Evolutionary conservation across 2,113 vertebrate species (phyloP).

Genomic region (Zosterops lateralis): DNA sequence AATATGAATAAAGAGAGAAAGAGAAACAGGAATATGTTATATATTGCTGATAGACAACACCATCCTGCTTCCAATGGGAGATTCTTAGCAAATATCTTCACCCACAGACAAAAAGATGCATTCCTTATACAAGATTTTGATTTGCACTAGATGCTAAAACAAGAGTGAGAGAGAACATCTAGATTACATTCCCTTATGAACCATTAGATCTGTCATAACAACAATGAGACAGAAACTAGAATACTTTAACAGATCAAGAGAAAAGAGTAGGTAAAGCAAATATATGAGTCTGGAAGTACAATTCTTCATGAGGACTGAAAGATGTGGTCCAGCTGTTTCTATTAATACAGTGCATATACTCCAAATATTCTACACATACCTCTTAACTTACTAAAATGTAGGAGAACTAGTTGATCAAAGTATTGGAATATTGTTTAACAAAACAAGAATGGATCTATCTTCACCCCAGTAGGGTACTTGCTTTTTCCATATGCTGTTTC

Average conservation of each 20-base stretch:
- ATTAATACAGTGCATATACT: not conserved
- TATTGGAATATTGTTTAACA: not conserved
- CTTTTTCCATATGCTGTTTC: constrained; percentile 68
- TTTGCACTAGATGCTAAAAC: not conserved
- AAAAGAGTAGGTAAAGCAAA: not conserved
- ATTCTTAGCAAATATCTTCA: not conserved
- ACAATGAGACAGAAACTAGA: not conserved
- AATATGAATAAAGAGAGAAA: not conserved
- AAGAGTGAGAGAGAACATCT: not conserved
- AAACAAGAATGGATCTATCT: constrained; percentile 19
- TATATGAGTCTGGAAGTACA: not conserved
- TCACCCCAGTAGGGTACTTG: constrained; percentile 27
- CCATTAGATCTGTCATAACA: constrained; percentile 21
- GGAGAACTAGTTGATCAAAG: not conserved
- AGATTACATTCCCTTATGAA: not conserved
- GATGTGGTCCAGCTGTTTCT: not conserved
- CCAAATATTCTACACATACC: not conserved
- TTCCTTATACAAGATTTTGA: not conserved
- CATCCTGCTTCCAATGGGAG: not conserved
- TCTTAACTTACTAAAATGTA: not conserved
- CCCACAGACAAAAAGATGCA: not conserved
- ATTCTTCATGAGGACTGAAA: not conserved
- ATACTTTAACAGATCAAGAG: not conserved
- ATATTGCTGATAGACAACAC: not conserved
- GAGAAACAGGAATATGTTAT: not conserved